Conservation (phyloP, 2,797 vertebrate genomes). For the Pipistrellus pipistrellus region DNA sequence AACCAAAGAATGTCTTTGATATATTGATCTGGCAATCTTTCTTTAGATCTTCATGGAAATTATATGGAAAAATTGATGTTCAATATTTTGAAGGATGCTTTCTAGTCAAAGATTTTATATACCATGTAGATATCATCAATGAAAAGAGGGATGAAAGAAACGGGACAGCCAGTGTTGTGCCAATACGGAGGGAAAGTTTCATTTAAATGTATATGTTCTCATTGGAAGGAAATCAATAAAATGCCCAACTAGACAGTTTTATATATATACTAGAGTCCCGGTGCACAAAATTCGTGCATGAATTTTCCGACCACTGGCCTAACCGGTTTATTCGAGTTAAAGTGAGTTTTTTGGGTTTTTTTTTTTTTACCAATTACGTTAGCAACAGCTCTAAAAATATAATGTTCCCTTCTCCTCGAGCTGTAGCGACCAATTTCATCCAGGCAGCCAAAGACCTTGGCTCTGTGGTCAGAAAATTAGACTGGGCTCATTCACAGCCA, state of each 20-base stretch:
- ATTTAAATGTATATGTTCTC: not conserved
- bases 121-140: conserved; percentile 50
- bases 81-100: conserved; percentile 58
- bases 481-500: not conserved
- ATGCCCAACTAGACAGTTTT: conserved; percentile 3
- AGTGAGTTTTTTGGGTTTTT: not conserved
- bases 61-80: conserved; percentile 51
- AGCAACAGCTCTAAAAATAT: conserved; percentile 4
- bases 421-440: conserved; percentile 21
- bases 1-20: conserved; percentile 51
- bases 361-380: not conserved
- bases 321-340: not conserved
- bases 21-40: not conserved
- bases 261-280: not conserved
- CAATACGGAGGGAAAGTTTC: not conserved
- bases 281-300: too few relatives aligned
- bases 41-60: conserved; percentile 56
- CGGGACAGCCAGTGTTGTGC: not conserved
- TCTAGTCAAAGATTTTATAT: conserved; percentile 56
- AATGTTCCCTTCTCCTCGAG: not conserved
- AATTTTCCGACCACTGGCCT: not conserved
- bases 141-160: not conserved
- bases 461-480: conserved; percentile 36
- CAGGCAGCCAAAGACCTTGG: not conserved
- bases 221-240: conserved; percentile 47